phyloP scores from a whole-genome alignment of 2,888 invertebrate species.

The Tetragonisca angustula region DNA sequence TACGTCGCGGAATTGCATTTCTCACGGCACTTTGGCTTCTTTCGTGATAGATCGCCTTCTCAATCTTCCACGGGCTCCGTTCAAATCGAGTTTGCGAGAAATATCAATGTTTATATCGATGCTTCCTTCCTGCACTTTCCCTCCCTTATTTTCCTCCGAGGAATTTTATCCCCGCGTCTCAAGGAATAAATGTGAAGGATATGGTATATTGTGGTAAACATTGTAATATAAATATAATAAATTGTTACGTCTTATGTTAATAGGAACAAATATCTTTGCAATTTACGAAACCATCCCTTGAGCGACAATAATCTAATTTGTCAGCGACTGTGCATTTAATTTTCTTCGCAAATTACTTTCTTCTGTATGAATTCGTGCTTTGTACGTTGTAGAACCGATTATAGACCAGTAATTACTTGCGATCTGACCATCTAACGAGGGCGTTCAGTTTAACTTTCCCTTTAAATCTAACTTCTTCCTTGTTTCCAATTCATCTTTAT shows the following conservation, averaged over 20 bases:
- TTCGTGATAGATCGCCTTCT: slow-evolving; percentile 12
- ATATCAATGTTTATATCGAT: slow-evolving; percentile 15
- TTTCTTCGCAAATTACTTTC: not conserved
- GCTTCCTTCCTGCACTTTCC: not conserved
- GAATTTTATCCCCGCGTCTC: not conserved
- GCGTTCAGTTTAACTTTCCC: not conserved
- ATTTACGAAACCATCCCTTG: too few relatives aligned
- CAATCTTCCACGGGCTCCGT: not conserved
- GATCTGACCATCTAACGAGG: not conserved
- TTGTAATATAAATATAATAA: too few relatives aligned
- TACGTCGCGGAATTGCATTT: slow-evolving; percentile 55
- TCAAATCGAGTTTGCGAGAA: slow-evolving; percentile 28
- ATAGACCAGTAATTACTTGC: not conserved
- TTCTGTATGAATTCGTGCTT: not conserved
- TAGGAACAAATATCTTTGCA: too few relatives aligned
- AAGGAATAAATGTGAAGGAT: not conserved
- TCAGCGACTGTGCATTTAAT: too few relatives aligned
- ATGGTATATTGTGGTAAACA: too few relatives aligned
- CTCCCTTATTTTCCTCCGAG: too few relatives aligned
- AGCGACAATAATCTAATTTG: too few relatives aligned
- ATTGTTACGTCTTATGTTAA: too few relatives aligned
- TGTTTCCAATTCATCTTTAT: too few relatives aligned
- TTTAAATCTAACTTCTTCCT: too few relatives aligned
- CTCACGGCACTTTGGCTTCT: slow-evolving; percentile 28
- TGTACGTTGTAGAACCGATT: not conserved